Base-by-base conservation (phyloP, 2,797 vertebrate species). In the Chiloscyllium punctatum region DNA sequence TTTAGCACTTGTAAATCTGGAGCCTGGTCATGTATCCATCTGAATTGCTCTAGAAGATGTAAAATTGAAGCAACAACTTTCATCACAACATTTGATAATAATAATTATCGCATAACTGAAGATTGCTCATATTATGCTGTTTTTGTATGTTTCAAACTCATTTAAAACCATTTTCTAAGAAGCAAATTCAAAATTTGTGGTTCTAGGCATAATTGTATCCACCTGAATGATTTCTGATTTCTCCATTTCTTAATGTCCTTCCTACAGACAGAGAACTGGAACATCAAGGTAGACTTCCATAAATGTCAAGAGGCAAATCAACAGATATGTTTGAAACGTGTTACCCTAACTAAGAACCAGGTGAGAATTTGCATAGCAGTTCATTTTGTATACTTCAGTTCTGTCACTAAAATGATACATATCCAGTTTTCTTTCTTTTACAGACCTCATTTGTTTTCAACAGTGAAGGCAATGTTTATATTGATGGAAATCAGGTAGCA, bases 41-140 rank as follows among this genome's bases (percentile, higher is more conserved):
- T 69, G 1, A 94, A 7, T 4, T 94, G 91, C 23, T n/a, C 23
- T 27, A n/a, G 66, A 37, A 94, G n/a, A 69, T 94, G 91, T 66
- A 94, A 94, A 69, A 94, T 94, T 42, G 91, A 94, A 71, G 91
- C 69, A 69, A 66, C 66, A 69, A 48, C n/a, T 8, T 94, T 3
- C 66, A 71, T 94, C 91, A 94, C 91, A 23, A 94, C 91, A 25
- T 94, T 94, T 94, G 91, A 94, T 37, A 69, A 69, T 23, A 71
- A 42, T 13, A 69, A 94, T 42, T 94, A 94, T 23, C 1, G 0
- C 21, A 37, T 94, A n/a, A 42, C 23, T 3, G 91, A 91, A 23
- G n/a, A 69, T 71, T 94, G 91, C 66, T 94, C 91, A 25, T 94
- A 68, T 23, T 42, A 69, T 71, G 91, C 91, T 68, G 91, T 69